A percentile compares a stretch with the other conserved stretches of the same genome.
Conservation (phyloP, 2,888 invertebrate genomes). For the Exephanes ischioxanthus region DNA sequence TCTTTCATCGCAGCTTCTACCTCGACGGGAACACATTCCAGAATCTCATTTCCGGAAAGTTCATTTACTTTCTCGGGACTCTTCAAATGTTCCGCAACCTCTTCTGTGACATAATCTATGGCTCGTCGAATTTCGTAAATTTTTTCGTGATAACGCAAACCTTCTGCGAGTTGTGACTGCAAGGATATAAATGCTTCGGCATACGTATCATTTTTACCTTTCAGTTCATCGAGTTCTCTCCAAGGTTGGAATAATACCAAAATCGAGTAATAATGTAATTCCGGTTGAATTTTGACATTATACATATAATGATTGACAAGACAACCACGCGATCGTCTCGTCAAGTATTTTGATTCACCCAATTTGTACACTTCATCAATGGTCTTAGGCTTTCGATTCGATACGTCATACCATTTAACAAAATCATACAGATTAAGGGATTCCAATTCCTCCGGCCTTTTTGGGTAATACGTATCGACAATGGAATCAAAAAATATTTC, state of each 20-base stretch:
- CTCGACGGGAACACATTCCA: slow-evolving; percentile 60
- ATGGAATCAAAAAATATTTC: slow-evolving; percentile 60
- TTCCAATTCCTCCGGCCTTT: slow-evolving; percentile 66
- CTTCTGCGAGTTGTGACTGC: slow-evolving; percentile 53
- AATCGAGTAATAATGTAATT: slow-evolving; percentile 52
- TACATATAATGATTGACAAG: too few species aligned
- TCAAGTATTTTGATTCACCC: too few species aligned
- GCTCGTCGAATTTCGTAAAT: slow-evolving; percentile 43
- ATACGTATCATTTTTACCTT: too few species aligned
- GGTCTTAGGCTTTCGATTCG: background rate
- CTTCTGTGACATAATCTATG: background rate
- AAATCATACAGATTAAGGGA: slow-evolving; percentile 62
- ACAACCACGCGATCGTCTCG: too few species aligned
- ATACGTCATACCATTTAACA: slow-evolving; percentile 61
- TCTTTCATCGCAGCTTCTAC: slow-evolving; percentile 72
- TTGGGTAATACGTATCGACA: slow-evolving; percentile 62
- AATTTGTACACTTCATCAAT: too few species aligned
- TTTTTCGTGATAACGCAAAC: slow-evolving; percentile 58
- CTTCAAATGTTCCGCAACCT: too few species aligned
- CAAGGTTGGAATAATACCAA: too few species aligned
- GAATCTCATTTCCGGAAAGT: slow-evolving; percentile 66
- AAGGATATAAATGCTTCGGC: too few species aligned
- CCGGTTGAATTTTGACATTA: slow-evolving; percentile 49
- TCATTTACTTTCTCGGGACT: background rate
- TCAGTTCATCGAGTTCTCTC: too few species aligned